Evolutionary conservation across 2,113 vertebrate species (phyloP).

Genomic region (Pampusana beccarii): DNA sequence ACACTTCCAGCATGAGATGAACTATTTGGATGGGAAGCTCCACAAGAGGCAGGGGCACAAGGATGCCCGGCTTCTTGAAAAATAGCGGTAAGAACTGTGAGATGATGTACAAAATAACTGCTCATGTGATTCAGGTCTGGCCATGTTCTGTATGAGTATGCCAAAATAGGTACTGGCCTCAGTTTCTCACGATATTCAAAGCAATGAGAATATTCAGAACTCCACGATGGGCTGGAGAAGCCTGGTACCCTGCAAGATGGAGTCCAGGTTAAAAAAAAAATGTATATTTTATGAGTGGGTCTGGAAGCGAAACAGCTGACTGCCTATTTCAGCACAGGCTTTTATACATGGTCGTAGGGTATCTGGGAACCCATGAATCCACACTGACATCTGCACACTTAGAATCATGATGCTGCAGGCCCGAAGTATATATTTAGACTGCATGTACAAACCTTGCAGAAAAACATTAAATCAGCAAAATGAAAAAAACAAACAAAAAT

Average conservation of each 20-base stretch:
- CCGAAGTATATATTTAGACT: constrained; percentile 59
- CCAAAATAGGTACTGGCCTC: not conserved
- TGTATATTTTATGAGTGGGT: not conserved
- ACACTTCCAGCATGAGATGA: not conserved
- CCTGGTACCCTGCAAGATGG: not conserved
- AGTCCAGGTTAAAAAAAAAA: constrained; percentile 11
- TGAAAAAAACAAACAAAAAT: constrained; percentile 59
- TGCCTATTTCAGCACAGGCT: constrained; percentile 13
- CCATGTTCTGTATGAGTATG: not conserved
- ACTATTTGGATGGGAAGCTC: not conserved
- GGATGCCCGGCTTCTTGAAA: not conserved
- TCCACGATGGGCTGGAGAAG: not conserved
- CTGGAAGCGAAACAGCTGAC: constrained; percentile 35
- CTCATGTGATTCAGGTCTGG: not conserved
- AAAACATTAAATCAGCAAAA: constrained; percentile 70
- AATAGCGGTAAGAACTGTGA: not conserved
- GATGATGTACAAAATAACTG: not conserved
- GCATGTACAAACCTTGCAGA: constrained; percentile 55
- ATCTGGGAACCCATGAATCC: constrained; percentile 54
- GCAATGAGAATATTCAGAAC: not conserved
- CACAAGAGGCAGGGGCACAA: not conserved
- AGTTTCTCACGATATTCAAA: not conserved
- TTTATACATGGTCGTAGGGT: constrained; percentile 23
- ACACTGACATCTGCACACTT: constrained; percentile 60
- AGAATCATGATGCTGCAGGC: constrained; percentile 55